Evolutionary conservation across 1,140 invertebrate species (phyloP).

Genomic region (Polypedilum vanderplanki): DNA sequence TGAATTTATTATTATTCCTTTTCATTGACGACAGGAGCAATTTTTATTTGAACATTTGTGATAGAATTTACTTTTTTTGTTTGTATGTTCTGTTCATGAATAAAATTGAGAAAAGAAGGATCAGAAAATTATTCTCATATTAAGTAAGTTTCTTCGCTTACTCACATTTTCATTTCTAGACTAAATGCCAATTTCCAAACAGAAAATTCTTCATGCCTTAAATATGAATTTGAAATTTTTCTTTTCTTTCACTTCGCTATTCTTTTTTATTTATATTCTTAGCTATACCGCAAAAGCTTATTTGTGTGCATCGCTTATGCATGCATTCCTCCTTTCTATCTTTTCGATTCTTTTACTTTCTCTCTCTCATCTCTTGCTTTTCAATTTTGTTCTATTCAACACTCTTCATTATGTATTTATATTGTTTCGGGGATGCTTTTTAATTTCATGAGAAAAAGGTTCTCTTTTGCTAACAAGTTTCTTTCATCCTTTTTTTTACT

Average conservation of each 20-base stretch:
- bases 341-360: background rate
- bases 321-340: background rate
- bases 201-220: background rate
- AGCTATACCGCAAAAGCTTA: background rate
- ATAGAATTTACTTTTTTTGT: background rate
- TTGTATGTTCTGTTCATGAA: background rate
- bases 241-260: background rate
- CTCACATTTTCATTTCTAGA: background rate
- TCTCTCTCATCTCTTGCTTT: background rate
- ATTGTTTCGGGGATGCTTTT: conserved; percentile 15
- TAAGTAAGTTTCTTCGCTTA: too few relatives aligned
- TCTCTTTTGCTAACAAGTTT: background rate
- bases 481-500: conserved; percentile 5
- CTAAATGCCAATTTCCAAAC: background rate
- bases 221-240: background rate
- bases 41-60: background rate
- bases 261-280: background rate
- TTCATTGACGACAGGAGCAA: background rate
- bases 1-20: conserved; percentile 1
- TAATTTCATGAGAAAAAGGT: conserved; percentile 13
- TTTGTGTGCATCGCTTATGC: conserved; percentile 10
- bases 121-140: background rate
- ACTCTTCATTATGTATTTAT: conserved; percentile 19
- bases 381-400: background rate
- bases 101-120: background rate